Evolutionary conservation across 2,888 invertebrate genomes (phyloP).

Genomic region (Pterostichus niger): DNA sequence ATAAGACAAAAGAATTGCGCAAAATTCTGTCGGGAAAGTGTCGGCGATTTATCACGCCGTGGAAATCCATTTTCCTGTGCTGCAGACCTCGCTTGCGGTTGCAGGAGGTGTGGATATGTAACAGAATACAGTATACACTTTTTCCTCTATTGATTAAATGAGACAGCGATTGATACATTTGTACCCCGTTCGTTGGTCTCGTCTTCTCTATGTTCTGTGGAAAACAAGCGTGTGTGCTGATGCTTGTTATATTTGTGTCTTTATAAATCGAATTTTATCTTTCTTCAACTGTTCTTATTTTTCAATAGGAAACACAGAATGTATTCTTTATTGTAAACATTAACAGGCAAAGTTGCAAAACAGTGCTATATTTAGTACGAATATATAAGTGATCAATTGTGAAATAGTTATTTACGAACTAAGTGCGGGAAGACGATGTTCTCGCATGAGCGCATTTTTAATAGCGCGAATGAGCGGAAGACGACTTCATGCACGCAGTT

Average conservation of each 20-base stretch:
- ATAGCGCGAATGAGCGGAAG: no score
- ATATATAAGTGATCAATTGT: no score
- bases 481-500: no score
- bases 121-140: slow-evolving; percentile 43
- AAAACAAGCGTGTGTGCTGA: neutral
- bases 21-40: slow-evolving; percentile 62
- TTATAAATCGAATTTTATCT: no score
- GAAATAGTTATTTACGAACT: no score
- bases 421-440: no score
- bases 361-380: no score
- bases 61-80: slow-evolving; percentile 58
- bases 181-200: slow-evolving; percentile 10
- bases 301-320: no score
- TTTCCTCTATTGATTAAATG: slow-evolving; percentile 62
- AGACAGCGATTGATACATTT: slow-evolving; percentile 55
- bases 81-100: neutral
- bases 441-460: no score
- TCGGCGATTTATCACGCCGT: slow-evolving; percentile 59
- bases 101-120: slow-evolving; percentile 48
- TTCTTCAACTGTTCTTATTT: no score
- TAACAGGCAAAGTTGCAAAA: no score
- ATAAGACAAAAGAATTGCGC: slow-evolving; percentile 66
- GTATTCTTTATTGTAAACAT: no score
- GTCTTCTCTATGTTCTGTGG: neutral
- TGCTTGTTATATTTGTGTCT: slow-evolving; percentile 1